Evolutionary conservation across 2,113 vertebrate species (phyloP), one percentile per base, ranked within the genome.

Genomic region (Myotis lucifugus): DNA sequence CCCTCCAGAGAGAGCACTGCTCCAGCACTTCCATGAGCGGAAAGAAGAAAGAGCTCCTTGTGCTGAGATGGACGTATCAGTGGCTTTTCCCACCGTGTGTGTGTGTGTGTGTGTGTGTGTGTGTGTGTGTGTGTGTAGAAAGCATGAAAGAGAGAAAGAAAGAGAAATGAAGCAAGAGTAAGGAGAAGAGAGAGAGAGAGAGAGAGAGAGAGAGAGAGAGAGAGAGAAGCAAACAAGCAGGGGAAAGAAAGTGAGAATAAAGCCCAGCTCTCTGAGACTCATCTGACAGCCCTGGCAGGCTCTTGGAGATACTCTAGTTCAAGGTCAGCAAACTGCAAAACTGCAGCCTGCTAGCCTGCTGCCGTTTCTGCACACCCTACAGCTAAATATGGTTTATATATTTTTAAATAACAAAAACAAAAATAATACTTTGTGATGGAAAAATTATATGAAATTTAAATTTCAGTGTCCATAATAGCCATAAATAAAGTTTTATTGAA

Each of bases 21-120:
- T 76, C 86, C 13, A 73, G 83, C 34, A 70, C 73, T 85, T 88
- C 34, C 0, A 59, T 14, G 19, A 89, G n/a, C 56, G 74, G 40
- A 91, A 95, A 95, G 48, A 67, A 67, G 77, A 96, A 94, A 76
- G 70, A 91, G 64, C 25, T 81, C 66, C 74, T 93, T 48, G 48
- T 61, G 18, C 40, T 91, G 59, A 94, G 76, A 83, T 91, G 56
- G 81, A 18, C 56, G 32, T 34, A 90, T 90, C 52, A 42, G 21
- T 85, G 46, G 13, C 42, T 79, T 78, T 54, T 69, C n/a, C 42
- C 85, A 67, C n/a, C 27, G 94, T 29, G 56, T 40, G 64, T 37
- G 9, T 56, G 29, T 54, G 46, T 27, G 67, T 42, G 50, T 84
- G 37, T 48, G 40, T 76, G 59, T 17, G n/a, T 17, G 23, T 76